Evolutionary conservation across 64 coral and sea anemone genomes (phyloP), one percentile per base, ranked within the genome.

Genomic region (Dendronephthya gigantea): DNA sequence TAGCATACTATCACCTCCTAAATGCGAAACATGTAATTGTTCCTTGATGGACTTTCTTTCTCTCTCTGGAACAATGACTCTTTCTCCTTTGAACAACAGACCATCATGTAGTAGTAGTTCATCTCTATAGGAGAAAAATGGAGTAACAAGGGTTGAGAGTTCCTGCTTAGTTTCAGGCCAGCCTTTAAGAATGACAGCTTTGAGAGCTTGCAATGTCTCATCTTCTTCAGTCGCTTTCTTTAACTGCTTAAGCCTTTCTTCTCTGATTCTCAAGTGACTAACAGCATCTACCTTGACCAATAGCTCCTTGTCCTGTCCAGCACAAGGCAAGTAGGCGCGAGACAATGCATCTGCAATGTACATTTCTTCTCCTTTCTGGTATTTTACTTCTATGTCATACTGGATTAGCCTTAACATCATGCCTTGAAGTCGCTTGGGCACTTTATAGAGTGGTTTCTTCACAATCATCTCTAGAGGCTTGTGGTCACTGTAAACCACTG

Each of bases 51-150:
- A 7, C 3, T 56, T 56, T 56, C 51, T 4, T n/a, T 10, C 2
- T 7, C 14, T 19, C 1, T 7, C 22, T 19, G 51, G 51, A n/a
- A 56, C 12, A 14, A 56, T 17, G 3, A 56, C 2, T 19, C 51
- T 7, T 19, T 56, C 4, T 7, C 51, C 51, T 7, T 17, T 4
- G 51, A 7, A 56, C 2, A 56, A 10, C 3, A 56, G 4, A 7
- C 23, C 23, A 17, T 56, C 22, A 2, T 56, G 14, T 7, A n/a
- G 7, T 19, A 2, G 22, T 56, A 56, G 22, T 17, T 56, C 51
- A 15, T 87, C 85, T 16, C 85, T 75, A 32, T 39, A 23, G 11
- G 13, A 40, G 36, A 87, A 87, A 45, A 74, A 87, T 1, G 65
- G 85, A 23, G 40, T 87, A 0, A 49, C 12, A n/a, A 74, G 6